Conservation (phyloP, 2,113 vertebrate species). For the Tamias sibiricus region DNA sequence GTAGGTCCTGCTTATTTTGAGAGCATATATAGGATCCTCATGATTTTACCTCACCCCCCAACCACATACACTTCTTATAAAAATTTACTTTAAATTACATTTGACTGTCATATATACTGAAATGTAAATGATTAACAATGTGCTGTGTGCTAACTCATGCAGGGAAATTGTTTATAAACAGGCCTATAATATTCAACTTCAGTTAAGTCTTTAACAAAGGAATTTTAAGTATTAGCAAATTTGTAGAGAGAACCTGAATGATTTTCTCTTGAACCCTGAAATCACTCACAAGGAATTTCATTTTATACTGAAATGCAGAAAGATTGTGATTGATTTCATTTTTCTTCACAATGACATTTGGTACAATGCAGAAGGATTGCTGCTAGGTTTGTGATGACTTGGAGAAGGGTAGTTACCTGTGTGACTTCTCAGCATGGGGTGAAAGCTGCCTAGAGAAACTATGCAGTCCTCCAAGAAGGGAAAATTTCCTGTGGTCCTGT, state of each 20-base stretch:
- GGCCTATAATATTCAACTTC: neutral
- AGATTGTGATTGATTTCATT: slow-evolving; percentile 34
- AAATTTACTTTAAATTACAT: slow-evolving; percentile 9
- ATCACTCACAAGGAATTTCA: neutral
- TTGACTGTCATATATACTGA: neutral
- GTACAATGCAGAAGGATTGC: neutral
- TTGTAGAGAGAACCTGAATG: neutral
- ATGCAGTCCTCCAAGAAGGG: neutral
- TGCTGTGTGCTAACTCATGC: neutral
- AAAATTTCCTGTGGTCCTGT: neutral
- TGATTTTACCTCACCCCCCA: neutral
- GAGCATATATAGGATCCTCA: neutral
- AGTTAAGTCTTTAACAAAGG: neutral
- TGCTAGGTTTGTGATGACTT: neutral
- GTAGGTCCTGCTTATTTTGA: neutral
- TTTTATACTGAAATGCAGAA: neutral
- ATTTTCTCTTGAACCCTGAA: neutral
- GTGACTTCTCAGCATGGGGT: neutral
- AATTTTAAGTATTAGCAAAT: neutral
- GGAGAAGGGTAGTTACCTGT: neutral
- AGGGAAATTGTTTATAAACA: slow-evolving; percentile 20
- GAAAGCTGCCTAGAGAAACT: neutral
- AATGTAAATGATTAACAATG: neutral
- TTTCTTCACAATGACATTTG: neutral
- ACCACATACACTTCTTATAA: neutral